These are phyloP conservation scores for Kryptolebias ocellatus DNA, from an alignment of 2,797 vertebrate genomes.

Conservation along the genomic window DNA sequence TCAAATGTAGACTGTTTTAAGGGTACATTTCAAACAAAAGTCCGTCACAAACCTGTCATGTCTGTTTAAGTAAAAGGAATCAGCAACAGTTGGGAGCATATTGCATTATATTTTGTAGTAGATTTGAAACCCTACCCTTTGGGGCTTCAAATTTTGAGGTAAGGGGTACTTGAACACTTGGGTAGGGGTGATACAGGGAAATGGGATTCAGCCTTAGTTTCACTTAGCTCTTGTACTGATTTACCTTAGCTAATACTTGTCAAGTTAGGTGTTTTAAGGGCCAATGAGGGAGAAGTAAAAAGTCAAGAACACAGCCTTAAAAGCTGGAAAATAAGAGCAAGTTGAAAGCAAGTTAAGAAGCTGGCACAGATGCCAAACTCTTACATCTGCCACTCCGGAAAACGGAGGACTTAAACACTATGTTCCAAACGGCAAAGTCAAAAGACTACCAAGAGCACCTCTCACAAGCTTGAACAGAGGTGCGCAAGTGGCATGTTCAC, in stretches of 20 bases:
- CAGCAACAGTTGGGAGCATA: too few relatives aligned
- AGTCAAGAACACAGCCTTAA: neutral
- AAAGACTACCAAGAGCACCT: conserved; percentile 31
- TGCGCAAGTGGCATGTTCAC: conserved; percentile 51
- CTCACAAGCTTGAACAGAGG: conserved; percentile 30
- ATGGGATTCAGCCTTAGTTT: conserved; percentile 33
- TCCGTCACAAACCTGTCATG: neutral
- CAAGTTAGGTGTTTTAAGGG: conserved; percentile 22
- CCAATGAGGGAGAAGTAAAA: too few relatives aligned
- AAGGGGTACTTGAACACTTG: too few relatives aligned
- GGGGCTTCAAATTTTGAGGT: conserved; percentile 8
- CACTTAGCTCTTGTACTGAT: conserved; percentile 36
- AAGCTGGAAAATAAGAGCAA: conserved; percentile 31
- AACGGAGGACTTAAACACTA: conserved; percentile 22
- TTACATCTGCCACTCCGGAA: conserved; percentile 1
- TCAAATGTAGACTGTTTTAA: neutral
- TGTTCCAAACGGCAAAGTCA: conserved; percentile 24
- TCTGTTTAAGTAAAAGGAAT: too few relatives aligned
- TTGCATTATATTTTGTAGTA: too few relatives aligned
- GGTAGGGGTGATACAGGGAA: too few relatives aligned
- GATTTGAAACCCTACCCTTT: too few relatives aligned
- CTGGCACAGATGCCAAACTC: conserved; percentile 15
- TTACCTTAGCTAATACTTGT: conserved; percentile 53
- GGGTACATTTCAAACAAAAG: neutral
- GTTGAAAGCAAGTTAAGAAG: neutral